A percentile compares a stretch with the other conserved stretches of the same genome.
Conservation (phyloP, 2,113 vertebrate species). For the Cynopterus brachyotis region DNA sequence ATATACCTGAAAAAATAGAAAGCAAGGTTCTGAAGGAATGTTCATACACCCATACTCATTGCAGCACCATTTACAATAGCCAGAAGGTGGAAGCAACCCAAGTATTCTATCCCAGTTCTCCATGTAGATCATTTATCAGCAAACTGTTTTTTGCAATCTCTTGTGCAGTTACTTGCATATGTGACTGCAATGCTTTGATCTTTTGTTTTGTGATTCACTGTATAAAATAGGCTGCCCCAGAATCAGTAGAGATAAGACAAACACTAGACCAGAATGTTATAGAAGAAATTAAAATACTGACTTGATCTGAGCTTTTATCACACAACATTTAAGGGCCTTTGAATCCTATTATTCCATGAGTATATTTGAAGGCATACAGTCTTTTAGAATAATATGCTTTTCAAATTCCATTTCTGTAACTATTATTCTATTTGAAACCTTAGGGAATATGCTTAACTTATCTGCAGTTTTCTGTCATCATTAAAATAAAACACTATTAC, state of each 20-base stretch:
- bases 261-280: neutral
- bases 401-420: neutral
- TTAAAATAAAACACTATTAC: neutral
- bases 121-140: neutral
- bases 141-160: neutral
- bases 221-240: neutral
- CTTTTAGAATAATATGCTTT: slow-evolving; percentile 4
- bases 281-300: neutral
- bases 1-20: neutral
- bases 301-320: neutral
- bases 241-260: neutral
- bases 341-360: neutral
- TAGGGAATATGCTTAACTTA: neutral
- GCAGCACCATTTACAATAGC: neutral
- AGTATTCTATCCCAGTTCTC: neutral
- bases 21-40: neutral
- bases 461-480: neutral
- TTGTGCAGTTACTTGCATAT: neutral
- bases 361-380: neutral
- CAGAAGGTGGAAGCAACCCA: neutral
- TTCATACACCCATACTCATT: neutral
- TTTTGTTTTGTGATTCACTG: neutral
- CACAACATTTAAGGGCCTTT: neutral
- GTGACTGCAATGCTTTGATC: neutral
- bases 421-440: neutral